Base-by-base conservation (phyloP, 2,888 invertebrate genomes). In the Cordilura impudica region DNA sequence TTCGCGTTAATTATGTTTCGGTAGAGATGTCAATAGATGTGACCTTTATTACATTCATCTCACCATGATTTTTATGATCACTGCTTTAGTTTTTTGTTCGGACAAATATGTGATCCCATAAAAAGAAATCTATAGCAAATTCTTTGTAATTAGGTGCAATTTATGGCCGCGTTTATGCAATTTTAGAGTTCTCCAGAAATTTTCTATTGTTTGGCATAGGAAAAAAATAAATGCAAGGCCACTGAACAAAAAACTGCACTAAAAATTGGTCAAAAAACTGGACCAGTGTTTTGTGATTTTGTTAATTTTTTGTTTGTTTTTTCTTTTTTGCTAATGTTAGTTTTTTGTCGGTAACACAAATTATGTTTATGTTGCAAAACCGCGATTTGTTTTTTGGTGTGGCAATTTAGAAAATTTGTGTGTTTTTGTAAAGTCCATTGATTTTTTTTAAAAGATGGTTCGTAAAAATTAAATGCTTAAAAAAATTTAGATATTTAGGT, bases 211-310 rank as follows among this genome's bases (percentile, higher is more conserved):
- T 83, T 81, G 58, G 14, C 8, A 65, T 8, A 19, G 58, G 49
- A 39, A 60, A 67, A 73, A 58, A 74, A 54, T 67, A 47, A 58
- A 10, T 67, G 35, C 78, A 63, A 56, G 69, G 70, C n/a, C 54
- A 19, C 2, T 7, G 14, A 72, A 86, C 84, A 87, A 87, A 87
- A 82, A 86, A 87, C 84, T 83, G 82, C 84, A 84, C 86, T 86
- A 85, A 86, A 87, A 86, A 87, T 84, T 85, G 87, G 86, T 85
- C 84, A 86, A 85, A 87, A 86, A 87, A 86, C 84, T 87, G 71
- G 87, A 85, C 83, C 82, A 83, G 74, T 65, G 45, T 80, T 84
- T 86, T 85, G 82, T 84, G 81, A 14, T 47, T 39, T 75, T 54
- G 12, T 16, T n/a, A 1, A 29, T 69, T 63, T 72, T 63, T 56